phyloP scores from a whole-genome alignment of 2,113 vertebrate genomes.

The Lycaon pictus region DNA sequence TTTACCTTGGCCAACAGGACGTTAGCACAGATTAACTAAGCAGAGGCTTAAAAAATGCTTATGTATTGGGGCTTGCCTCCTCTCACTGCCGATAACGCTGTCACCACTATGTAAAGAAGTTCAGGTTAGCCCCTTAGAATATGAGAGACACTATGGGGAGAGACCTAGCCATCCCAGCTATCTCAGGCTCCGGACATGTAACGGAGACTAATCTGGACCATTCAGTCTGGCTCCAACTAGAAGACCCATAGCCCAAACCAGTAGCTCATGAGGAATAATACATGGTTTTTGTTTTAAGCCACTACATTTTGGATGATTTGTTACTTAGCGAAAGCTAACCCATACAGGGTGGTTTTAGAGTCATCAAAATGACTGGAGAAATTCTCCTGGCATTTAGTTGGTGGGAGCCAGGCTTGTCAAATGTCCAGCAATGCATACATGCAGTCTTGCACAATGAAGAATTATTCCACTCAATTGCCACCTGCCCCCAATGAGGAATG shows the following conservation, averaged over 20 bases:
- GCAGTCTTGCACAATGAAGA: background rate
- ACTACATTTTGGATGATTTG: background rate
- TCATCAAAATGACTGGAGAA: background rate
- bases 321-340: background rate
- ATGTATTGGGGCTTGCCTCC: background rate
- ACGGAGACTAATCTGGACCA: background rate
- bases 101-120: background rate
- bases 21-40: background rate
- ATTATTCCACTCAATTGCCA: background rate
- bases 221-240: background rate
- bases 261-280: background rate
- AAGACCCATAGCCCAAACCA: background rate
- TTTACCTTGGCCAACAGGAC: background rate
- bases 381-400: background rate
- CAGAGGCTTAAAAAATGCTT: background rate
- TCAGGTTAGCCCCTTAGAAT: background rate
- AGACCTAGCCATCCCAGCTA: background rate
- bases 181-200: background rate
- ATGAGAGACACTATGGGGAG: background rate
- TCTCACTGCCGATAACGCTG: background rate
- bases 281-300: background rate
- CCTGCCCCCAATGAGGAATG: background rate
- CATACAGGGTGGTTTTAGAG: background rate
- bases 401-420: background rate
- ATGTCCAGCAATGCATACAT: background rate